Percentiles rank a stretch among this genome's conserved stretches.
phyloP scores from a whole-genome alignment of 2,888 invertebrate species.

The Furcula furcula region DNA sequence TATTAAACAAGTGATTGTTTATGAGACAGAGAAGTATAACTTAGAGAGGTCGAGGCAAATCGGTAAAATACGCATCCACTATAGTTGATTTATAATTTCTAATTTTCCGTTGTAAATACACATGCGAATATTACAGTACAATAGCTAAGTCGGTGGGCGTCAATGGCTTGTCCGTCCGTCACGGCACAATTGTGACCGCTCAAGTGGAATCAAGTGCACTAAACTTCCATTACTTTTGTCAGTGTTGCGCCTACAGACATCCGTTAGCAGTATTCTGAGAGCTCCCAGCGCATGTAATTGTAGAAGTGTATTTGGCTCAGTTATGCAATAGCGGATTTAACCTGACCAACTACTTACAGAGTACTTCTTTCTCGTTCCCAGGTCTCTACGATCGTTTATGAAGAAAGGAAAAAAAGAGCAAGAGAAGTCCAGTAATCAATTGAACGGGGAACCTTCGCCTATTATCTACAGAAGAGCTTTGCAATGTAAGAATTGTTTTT shows the following conservation, averaged over 20 bases:
- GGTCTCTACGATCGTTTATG: conserved; percentile 76
- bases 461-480: conserved; percentile 66
- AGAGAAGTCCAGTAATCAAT: conserved; percentile 39
- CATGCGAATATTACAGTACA: conserved; percentile 17
- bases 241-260: conserved; percentile 65
- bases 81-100: too few species aligned
- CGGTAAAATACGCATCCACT: too few species aligned
- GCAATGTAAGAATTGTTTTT: conserved; percentile 55
- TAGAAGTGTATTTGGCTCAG: too few species aligned
- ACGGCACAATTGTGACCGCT: conserved; percentile 63
- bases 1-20: conserved; percentile 33
- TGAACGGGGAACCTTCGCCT: conserved; percentile 64
- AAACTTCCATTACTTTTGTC: conserved; percentile 67
- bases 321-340: too few species aligned
- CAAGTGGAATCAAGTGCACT: conserved; percentile 76
- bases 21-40: conserved; percentile 20
- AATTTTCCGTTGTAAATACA: too few species aligned
- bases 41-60: conserved; percentile 25
- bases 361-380: conserved; percentile 46
- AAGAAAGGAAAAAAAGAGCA: conserved; percentile 70
- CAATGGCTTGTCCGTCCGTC: conserved; percentile 43
- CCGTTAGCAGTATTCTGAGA: conserved; percentile 46
- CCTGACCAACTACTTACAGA: too few species aligned
- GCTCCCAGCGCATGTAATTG: conserved; percentile 23
- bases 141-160: conserved; percentile 40